Evolutionary conservation across 1,140 invertebrate species (phyloP).

Genomic region (Eufriesea mexicana): DNA sequence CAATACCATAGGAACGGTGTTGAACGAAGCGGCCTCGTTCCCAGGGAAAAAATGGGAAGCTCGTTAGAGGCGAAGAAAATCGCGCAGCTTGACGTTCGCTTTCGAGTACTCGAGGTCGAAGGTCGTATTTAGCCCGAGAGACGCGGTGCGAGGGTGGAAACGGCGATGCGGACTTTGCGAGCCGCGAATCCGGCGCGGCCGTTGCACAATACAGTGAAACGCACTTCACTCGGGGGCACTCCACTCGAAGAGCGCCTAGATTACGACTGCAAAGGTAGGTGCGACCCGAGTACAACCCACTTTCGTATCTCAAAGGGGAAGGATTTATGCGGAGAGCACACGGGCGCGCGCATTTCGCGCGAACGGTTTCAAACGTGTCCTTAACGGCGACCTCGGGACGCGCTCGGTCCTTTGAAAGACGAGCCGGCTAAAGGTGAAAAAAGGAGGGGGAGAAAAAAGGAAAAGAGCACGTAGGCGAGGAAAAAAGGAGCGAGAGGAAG

Average conservation of each 20-base stretch:
- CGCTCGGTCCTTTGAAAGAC: slow-evolving; percentile 41
- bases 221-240: slow-evolving; percentile 55
- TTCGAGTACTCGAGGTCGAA: neutral
- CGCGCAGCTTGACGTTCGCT: neutral
- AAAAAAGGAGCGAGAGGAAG: neutral
- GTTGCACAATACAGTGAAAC: slow-evolving; percentile 55
- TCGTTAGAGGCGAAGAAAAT: neutral
- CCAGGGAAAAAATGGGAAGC: neutral
- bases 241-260: slow-evolving; percentile 52
- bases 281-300: slow-evolving; percentile 50
- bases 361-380: slow-evolving; percentile 52
- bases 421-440: slow-evolving; percentile 1
- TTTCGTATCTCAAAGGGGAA: slow-evolving; percentile 46
- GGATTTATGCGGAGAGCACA: slow-evolving; percentile 40
- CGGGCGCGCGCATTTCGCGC: slow-evolving; percentile 39
- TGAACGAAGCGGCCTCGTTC: neutral
- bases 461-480: neutral
- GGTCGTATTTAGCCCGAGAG: neutral
- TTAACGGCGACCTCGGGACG: slow-evolving; percentile 40
- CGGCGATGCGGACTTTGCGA: slow-evolving; percentile 25
- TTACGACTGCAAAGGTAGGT: slow-evolving; percentile 53
- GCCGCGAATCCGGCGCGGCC: slow-evolving; percentile 28
- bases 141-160: slow-evolving; percentile 13
- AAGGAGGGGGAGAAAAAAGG: neutral
- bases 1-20: neutral